Base-by-base conservation (phyloP, 2,797 vertebrate genomes). In the Chloroceryle inda region DNA sequence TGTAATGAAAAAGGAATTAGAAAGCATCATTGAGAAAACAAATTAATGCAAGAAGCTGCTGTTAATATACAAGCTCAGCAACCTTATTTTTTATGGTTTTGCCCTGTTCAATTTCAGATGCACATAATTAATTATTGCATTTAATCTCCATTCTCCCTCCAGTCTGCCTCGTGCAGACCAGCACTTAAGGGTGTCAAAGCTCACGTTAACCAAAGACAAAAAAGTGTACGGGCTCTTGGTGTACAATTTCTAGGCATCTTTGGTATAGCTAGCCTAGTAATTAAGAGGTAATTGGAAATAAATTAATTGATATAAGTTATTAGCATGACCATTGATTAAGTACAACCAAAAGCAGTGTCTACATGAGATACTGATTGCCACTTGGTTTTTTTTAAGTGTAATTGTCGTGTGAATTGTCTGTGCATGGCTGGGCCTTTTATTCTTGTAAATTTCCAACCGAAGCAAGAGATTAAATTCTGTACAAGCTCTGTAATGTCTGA, bases 281-380 rank as follows among this genome's bases (percentile, higher is more conserved):
- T 98, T 98, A 97, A 92, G 88, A 93, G 86, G 62, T 92, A 98
- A 97, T 97, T 98, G 89, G 91, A 94, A 97, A 94, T 47, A 97
- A 97, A 97, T 98, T 98, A 98, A 98, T 98, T 97, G 92, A 97
- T 97, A 96, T 97, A 97, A 96, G 89, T 97, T 92, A 96, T 98
- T 97, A 97, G 88, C 88, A 92, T 92, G 95, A 62, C 68, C 92
- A 97, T 96, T 84, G 96, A 97, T 97, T 97, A 97, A 93, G 72
- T 93, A 74, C 89, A 94, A 97, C 96, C 88, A 94, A 91, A 96
- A 97, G 76, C 91, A 69, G 81, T 73, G 89, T 81, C 56, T 95
- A 96, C 82, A 64, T 37, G 66, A 94, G 89, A 87, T 95, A 98
- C 92, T 97, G 96, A 98, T 97, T 97, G 91, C 87, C 55, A 78